Evolutionary conservation across 2,113 vertebrate species (phyloP).

Genomic region (Boulengeromyrus knoepffleri): DNA sequence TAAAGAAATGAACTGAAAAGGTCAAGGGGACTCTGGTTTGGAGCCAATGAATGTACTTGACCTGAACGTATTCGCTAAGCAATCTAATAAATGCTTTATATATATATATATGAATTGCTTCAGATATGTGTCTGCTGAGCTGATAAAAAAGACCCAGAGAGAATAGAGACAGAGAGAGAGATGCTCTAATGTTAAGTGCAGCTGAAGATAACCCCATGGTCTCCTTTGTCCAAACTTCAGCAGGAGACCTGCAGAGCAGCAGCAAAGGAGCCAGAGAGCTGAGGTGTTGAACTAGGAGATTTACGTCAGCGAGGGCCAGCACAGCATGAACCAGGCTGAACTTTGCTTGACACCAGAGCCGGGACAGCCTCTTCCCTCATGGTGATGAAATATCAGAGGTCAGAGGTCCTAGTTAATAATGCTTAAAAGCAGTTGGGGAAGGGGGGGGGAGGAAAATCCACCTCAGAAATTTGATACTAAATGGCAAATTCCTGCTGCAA

Average conservation of each 20-base stretch:
- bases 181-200: background rate
- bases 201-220: background rate
- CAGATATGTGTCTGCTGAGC: background rate
- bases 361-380: background rate
- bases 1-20: background rate
- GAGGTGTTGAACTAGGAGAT: background rate
- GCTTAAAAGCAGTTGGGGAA: background rate
- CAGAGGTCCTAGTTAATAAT: slow-evolving; percentile 12
- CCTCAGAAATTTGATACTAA: slow-evolving; percentile 3
- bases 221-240: background rate
- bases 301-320: background rate
- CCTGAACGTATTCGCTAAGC: background rate
- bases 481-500: background rate
- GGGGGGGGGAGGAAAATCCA: background rate
- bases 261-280: background rate
- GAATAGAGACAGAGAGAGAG: background rate
- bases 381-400: slow-evolving; percentile 13
- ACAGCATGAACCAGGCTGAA: slow-evolving; percentile 5
- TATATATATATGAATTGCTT: background rate
- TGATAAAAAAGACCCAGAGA: background rate
- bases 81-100: background rate
- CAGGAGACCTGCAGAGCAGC: background rate
- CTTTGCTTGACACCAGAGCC: background rate
- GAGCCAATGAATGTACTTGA: background rate
- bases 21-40: background rate